Evolutionary conservation across 2,888 invertebrate genomes (phyloP).

Genomic region (Megaustenia siamemsis): DNA sequence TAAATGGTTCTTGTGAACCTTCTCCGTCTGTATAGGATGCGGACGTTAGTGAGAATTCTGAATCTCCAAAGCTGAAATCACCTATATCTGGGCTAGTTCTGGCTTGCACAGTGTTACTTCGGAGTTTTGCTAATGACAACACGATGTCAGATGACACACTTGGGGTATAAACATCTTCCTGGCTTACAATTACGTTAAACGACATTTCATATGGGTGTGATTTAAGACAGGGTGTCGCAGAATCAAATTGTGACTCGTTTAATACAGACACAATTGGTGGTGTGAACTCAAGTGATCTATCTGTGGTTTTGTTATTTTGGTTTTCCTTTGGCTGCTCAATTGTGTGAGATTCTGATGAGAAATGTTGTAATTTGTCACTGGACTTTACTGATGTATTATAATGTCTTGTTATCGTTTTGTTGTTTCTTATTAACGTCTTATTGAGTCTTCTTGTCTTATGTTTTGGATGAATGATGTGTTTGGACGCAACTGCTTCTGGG

Average conservation of each 20-base stretch:
- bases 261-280: too few relatives aligned
- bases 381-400: too few relatives aligned
- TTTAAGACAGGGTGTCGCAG: neutral
- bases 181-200: conserved; percentile 3
- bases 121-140: neutral
- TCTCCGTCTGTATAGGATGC: conserved; percentile 16
- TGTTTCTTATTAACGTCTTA: neutral
- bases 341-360: too few relatives aligned
- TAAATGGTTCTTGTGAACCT: neutral
- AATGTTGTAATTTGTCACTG: too few relatives aligned
- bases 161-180: neutral
- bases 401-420: too few relatives aligned
- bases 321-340: too few relatives aligned
- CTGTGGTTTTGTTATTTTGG: too few relatives aligned
- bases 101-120: neutral
- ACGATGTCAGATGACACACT: neutral
- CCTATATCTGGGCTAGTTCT: neutral
- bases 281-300: too few relatives aligned
- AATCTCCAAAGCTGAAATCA: neutral
- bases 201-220: conserved; percentile 6
- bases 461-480: neutral
- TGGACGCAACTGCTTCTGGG: too few relatives aligned
- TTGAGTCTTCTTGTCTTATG: neutral
- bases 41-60: neutral
- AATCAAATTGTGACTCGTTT: too few relatives aligned